Base-by-base conservation (phyloP, 53 echinoderm and acorn worm genomes). In the Hippasteria phrygiana region DNA sequence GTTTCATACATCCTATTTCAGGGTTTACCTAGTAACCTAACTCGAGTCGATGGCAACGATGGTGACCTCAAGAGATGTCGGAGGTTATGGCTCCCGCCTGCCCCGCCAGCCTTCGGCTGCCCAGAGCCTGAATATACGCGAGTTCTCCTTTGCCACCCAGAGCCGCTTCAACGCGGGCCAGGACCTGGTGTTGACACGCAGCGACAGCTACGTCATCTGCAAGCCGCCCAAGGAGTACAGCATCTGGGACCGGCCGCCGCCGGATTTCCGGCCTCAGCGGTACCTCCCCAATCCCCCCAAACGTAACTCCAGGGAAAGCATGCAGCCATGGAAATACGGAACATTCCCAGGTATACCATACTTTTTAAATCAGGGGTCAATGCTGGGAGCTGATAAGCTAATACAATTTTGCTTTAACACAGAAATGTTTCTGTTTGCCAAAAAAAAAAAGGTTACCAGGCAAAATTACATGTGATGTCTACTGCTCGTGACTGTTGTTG, bases 281-380 rank as follows among this genome's bases (percentile, higher is more conserved):
- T 99, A 95, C 51, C 81, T 94, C 35, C 93, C 99, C 9, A 94
- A 93, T 33, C 99, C 99, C 7, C 99, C 99, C 0, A 99, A 99
- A 24, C 71, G 99, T 45, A 99, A 99, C 87, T 88, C 94, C 12
- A 53, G 91, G 29, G 96, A 96, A 18, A 94, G 96, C 18, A 99
- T 99, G 95, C 90, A 93, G 55, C 99, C 96, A 2, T 97, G 95
- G 95, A 92, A 94, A 45, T 97, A 94, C 75, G 95, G 93, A 5
- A 91, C 91, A 4, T 89, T 88, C 46, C 92, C 93, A 14, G 92
- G 92, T 85, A 76, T 74, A 43, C 2, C 45, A 28, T 0, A 31
- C 26, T 35, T 43, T 73, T n/a, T 11, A 73, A 73, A 55, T 83
- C 74, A 43, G 35, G 10, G 0, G 13, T 51, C 22, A 7, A 7